Percentiles rank a stretch among this genome's conserved stretches.
These are phyloP conservation scores for Epicauta chinensis DNA, from an alignment of 1,140 invertebrate genomes.

Conservation along the genomic window DNA sequence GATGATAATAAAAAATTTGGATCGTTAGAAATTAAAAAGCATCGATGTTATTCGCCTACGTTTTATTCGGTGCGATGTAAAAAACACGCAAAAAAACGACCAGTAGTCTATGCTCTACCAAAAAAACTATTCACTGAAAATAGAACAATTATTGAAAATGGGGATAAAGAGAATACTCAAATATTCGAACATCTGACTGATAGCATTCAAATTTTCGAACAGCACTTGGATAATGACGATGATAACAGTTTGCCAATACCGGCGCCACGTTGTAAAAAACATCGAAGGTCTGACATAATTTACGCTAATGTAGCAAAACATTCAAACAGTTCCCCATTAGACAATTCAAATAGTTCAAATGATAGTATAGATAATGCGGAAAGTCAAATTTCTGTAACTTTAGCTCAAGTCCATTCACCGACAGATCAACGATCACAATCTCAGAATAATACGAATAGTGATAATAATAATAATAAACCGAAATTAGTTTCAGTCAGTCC, in stretches of 20 bases:
- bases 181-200: slow-evolving; percentile 33
- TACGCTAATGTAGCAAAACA: slow-evolving; percentile 30
- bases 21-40: slow-evolving; percentile 38
- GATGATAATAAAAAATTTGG: slow-evolving; percentile 22
- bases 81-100: slow-evolving; percentile 39
- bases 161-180: slow-evolving; percentile 3
- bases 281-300: slow-evolving; percentile 30
- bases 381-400: slow-evolving; percentile 20
- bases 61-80: slow-evolving; percentile 42
- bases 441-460: slow-evolving; percentile 1
- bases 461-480: slow-evolving; percentile 9
- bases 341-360: slow-evolving; percentile 22
- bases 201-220: slow-evolving; percentile 38
- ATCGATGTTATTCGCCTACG: slow-evolving; percentile 41
- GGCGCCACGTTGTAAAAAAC: slow-evolving; percentile 37
- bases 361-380: slow-evolving; percentile 21
- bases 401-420: slow-evolving; percentile 28
- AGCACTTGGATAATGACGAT: slow-evolving; percentile 24
- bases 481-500: slow-evolving; percentile 25
- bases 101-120: slow-evolving; percentile 36
- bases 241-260: slow-evolving; percentile 27
- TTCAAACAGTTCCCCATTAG: neutral
- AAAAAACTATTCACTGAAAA: slow-evolving; percentile 26
- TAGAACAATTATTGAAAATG: slow-evolving; percentile 3
- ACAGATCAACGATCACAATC: slow-evolving; percentile 9